Conservation (phyloP, 92 coral and sea anemone genomes). For the Heteractis magnifica region DNA sequence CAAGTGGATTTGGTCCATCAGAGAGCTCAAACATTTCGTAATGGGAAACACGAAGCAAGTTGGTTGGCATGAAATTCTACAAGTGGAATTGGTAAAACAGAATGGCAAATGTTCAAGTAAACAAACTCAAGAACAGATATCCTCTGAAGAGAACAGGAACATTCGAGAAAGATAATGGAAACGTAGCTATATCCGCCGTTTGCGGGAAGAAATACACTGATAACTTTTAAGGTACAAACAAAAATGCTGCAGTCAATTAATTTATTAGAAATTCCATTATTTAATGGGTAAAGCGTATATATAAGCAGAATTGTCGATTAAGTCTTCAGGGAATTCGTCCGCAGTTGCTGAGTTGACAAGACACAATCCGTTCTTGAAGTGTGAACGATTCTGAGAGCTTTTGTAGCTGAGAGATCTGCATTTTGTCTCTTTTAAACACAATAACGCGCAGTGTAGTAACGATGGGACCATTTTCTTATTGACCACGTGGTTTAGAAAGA, state of each 20-base stretch:
- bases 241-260: background rate
- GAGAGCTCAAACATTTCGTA: too few relatives aligned
- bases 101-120: too few relatives aligned
- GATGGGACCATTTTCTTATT: background rate
- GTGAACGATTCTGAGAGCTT: background rate
- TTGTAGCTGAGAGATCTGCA: constrained; percentile 30
- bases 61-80: too few relatives aligned
- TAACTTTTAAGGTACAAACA: background rate
- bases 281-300: constrained; percentile 28
- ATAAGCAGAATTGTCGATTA: constrained; percentile 6
- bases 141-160: too few relatives aligned
- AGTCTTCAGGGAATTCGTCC: constrained; percentile 27
- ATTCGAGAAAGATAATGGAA: too few relatives aligned
- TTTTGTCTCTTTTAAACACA: constrained; percentile 9
- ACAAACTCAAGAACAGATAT: too few relatives aligned
- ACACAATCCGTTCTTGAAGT: background rate
- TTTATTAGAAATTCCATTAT: background rate
- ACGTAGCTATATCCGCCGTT: too few relatives aligned
- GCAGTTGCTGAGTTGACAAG: constrained; percentile 20
- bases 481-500: constrained; percentile 26
- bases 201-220: background rate
- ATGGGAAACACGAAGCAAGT: too few relatives aligned
- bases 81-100: too few relatives aligned
- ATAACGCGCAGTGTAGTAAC: constrained; percentile 21
- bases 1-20: too few relatives aligned